A percentile compares a stretch with the other conserved stretches of the same genome.
Conservation (phyloP, 2,888 invertebrate genomes). For the Parnassius apollo region DNA sequence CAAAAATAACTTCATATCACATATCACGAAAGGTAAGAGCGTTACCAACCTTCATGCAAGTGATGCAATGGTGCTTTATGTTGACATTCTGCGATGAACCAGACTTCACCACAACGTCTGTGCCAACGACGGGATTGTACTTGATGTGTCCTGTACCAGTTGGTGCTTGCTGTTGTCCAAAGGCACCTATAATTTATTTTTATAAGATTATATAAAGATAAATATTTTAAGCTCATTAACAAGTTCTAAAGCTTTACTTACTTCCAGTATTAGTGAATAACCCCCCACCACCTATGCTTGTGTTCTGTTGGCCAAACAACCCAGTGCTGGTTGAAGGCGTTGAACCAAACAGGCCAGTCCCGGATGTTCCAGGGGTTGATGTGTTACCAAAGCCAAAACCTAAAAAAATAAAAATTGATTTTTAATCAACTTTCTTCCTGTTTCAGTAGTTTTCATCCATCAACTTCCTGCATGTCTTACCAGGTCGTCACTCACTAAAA, state of each 20-base stretch:
- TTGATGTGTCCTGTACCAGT: slow-evolving; percentile 89
- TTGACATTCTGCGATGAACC: slow-evolving; percentile 92
- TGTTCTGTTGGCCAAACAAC: slow-evolving; percentile 84
- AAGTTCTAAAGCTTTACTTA: slow-evolving; percentile 33
- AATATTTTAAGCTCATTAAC: background rate
- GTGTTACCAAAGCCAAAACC: slow-evolving; percentile 82
- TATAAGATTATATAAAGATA: slow-evolving; percentile 2
- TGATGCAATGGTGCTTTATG: slow-evolving; percentile 97
- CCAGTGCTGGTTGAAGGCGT: slow-evolving; percentile 74
- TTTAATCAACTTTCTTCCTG: too few species aligned
- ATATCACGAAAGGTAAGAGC: too few species aligned
- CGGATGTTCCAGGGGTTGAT: slow-evolving; percentile 56
- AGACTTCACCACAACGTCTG: slow-evolving; percentile 95
- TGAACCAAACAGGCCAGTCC: slow-evolving; percentile 60
- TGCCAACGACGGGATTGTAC: slow-evolving; percentile 92
- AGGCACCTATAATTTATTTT: slow-evolving; percentile 46
- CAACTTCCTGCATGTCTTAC: too few species aligned
- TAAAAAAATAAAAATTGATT: slow-evolving; percentile 30
- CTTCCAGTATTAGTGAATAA: slow-evolving; percentile 80
- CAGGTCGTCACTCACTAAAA: too few species aligned
- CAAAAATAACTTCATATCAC: too few species aligned
- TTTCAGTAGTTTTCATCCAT: too few species aligned
- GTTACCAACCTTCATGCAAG: slow-evolving; percentile 91
- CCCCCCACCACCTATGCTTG: slow-evolving; percentile 78
- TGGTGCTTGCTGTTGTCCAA: slow-evolving; percentile 64